These are phyloP conservation scores for Allophyes oxyacanthae DNA, from an alignment of 2,888 invertebrate species.

Conservation along the genomic window DNA sequence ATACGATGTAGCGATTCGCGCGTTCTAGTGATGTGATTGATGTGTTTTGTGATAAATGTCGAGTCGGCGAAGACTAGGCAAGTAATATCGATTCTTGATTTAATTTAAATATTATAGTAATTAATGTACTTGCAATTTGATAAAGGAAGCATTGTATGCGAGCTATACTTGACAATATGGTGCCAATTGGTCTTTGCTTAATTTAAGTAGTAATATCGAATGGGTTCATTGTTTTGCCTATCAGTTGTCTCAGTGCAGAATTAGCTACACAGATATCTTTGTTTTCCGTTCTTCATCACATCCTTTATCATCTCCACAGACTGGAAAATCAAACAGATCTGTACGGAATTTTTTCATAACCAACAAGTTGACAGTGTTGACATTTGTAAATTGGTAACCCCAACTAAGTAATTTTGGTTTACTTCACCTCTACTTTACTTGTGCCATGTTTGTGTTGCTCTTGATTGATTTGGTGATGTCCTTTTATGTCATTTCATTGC, in stretches of 20 bases:
- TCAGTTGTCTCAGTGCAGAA: constrained; percentile 3
- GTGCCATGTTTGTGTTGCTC: neutral
- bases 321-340: neutral
- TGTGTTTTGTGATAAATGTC: constrained; percentile 70
- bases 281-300: neutral
- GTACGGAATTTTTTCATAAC: neutral
- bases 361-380: neutral
- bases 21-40: constrained; percentile 64
- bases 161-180: constrained; percentile 31
- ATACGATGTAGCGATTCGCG: constrained; percentile 55
- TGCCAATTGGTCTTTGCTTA: constrained; percentile 7
- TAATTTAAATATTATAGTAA: constrained; percentile 25
- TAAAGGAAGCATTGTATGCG: constrained; percentile 42
- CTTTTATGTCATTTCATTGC: neutral
- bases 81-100: constrained; percentile 50
- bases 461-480: neutral
- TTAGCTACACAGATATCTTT: neutral
- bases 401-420: neutral
- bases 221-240: constrained; percentile 13
- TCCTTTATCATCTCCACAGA: no score
- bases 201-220: constrained; percentile 10
- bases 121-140: constrained; percentile 28
- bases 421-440: neutral
- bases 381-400: neutral
- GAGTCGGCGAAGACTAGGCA: constrained; percentile 71